Base-by-base conservation (phyloP, 2,888 invertebrate species). In the Polia nebulosa region DNA sequence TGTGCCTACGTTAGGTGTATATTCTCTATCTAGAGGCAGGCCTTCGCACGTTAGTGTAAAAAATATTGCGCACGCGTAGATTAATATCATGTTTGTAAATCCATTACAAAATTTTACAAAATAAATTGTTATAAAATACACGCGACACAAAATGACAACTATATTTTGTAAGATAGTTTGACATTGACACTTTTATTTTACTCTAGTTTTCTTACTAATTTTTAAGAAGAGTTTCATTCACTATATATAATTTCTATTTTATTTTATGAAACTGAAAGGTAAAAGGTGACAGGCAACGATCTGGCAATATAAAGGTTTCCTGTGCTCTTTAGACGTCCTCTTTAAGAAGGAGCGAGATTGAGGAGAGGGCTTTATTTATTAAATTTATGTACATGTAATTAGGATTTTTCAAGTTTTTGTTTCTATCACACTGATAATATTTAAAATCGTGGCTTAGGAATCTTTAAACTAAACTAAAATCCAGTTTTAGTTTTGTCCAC, bases 1-100 rank as follows among this genome's bases (percentile, higher is more conserved):
- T 7, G 94, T 90, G 1, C 95, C 94, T 1, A 95, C 92, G 71
- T 94, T 94, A 0, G 83, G 72, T 2, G 85, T 55, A 34, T 75
- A 70, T 8, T 83, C 63, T 8, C 71, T 68, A 2, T 69, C 51
- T 9, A 60, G 44, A 2, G 83, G 78, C 20, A 77, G 15, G 3
- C 60, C 68, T 64, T 75, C 71, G 62, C 73, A 80, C 11, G 81
- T 62, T 20, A 88, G 60, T 47, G 80, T 65, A 52, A 88, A 34
- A 67, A 86, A 52, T 70, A 88, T 58, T 64, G 75, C 74, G 77
- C 81, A 83, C 70, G 81, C 71, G 69, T 81, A 84, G 77, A 87
- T 83, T 67, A 76, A 60, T 73, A 80, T 78, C 76, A 65, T 65
- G 68, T 82, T 82, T 84, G 81, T 92, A 94, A 91, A 91, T 82